Evolutionary conservation across 2,797 vertebrate species (phyloP).

Genomic region (Clarias fuscus): DNA sequence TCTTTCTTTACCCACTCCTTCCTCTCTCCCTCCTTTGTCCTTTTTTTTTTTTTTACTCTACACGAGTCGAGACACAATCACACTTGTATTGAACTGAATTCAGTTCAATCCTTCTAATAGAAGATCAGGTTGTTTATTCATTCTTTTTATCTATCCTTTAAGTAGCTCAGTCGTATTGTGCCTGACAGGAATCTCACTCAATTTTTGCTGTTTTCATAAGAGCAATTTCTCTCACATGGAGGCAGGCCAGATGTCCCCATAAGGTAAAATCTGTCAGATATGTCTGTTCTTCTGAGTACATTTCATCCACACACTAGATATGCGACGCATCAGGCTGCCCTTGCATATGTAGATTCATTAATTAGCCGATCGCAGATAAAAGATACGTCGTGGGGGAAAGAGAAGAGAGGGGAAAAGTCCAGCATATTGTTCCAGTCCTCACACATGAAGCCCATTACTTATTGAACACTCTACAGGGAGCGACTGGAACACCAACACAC

Average conservation of each 20-base stretch:
- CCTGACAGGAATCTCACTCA: too few species aligned
- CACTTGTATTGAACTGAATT: too few species aligned
- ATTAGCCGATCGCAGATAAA: constrained; percentile 54
- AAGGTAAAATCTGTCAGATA: not conserved
- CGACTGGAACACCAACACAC: constrained; percentile 21
- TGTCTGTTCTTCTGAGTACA: not conserved
- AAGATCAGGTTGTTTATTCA: too few species aligned
- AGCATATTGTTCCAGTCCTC: constrained; percentile 33
- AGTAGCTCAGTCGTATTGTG: not conserved
- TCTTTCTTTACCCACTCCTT: constrained; percentile 25
- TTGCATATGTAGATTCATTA: constrained; percentile 26
- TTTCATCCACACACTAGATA: not conserved
- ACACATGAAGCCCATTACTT: constrained; percentile 26
- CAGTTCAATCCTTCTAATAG: too few species aligned
- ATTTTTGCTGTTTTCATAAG: not conserved
- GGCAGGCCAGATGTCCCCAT: not conserved
- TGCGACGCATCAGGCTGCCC: not conserved
- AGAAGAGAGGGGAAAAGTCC: constrained; percentile 7
- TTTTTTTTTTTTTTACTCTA: not conserved
- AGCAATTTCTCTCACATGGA: not conserved
- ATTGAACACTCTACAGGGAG: constrained; percentile 35
- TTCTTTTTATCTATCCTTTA: not conserved
- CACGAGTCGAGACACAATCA: not conserved
- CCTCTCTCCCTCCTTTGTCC: not conserved
- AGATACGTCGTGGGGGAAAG: constrained; percentile 17